phyloP scores from a whole-genome alignment of 2,888 invertebrate species.

The Entomobrya multifasciata region DNA sequence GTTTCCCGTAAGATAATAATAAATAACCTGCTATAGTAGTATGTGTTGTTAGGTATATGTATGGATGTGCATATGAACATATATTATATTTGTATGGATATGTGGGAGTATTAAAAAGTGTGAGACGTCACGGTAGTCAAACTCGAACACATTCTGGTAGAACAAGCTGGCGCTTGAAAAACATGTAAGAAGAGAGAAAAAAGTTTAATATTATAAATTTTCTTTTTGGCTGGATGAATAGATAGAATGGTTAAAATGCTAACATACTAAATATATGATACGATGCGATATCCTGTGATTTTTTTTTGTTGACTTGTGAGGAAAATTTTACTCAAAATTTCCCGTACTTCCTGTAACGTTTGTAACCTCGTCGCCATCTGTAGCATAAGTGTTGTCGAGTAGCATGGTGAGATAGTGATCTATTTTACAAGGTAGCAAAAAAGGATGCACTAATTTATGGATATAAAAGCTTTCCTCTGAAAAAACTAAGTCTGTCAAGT shows the following conservation, averaged over 20 bases:
- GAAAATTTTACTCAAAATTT: no score
- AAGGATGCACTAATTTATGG: slow-evolving; percentile 17
- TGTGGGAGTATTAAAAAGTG: background rate
- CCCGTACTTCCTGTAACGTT: background rate
- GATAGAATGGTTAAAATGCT: background rate
- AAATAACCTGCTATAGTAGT: no score
- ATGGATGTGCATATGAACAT: background rate
- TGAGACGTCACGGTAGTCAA: background rate
- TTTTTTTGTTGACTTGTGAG: background rate
- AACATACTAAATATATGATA: background rate
- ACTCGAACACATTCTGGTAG: background rate
- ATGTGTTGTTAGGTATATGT: background rate
- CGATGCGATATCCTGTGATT: background rate
- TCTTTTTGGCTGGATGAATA: slow-evolving; percentile 14
- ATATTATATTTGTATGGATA: background rate
- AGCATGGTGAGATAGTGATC: background rate
- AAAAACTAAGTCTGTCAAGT: background rate
- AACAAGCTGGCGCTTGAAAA: background rate
- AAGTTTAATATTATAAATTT: slow-evolving; percentile 31
- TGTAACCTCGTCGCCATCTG: background rate
- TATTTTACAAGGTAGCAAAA: background rate
- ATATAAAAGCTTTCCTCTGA: background rate
- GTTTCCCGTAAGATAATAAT: slow-evolving; percentile 32
- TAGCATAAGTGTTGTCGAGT: background rate
- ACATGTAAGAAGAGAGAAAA: background rate